Evolutionary conservation across 2,888 invertebrate species (phyloP), one percentile per base, ranked within the genome.

Genomic region (Zaprionus bogoriensis): DNA sequence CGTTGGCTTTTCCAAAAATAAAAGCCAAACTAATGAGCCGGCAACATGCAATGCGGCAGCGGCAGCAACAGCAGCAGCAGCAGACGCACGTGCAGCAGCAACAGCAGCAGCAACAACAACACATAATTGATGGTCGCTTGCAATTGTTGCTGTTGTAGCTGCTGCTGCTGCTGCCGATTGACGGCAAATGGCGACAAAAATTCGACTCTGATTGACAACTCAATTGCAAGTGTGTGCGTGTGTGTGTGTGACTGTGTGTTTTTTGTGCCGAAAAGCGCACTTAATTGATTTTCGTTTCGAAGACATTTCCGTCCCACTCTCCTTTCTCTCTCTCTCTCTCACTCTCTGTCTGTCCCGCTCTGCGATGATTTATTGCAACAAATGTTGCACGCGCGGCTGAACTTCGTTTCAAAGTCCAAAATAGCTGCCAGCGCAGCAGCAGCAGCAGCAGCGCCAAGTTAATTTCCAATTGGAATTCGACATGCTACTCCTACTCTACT

Each of bases 291-390:
- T 78, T 58, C 23, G 20, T 42, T 52, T 50, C 22, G 44, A 22
- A 48, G 41, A 51, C 72, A 62, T 73, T 70, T 65, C 72, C 48
- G 20, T 20, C 28, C 9, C 23, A 23, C 23, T 23, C 23, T n/a
- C n/a, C n/a, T n/a, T 17, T 39, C 20, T 6, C 22, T 41, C 20
- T 6, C n/a, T n/a, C 30, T 20, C 12, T 32, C 32, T 39, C 46
- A 55, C 67, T 51, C 5, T 42, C 47, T 48, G 67, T 47, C 39
- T 55, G 52, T 45, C 27, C 39, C 45, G n/a, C n/a, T n/a, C n/a
- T n/a, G n/a, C 63, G 66, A 88, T 88, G 89, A 89, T 88, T 87
- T 88, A 89, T 88, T 75, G 80, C 69, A 72, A 71, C 88, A 88
- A 88, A 88, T 89, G 88, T 74, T 82, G 73, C 66, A 36, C 7